These are phyloP conservation scores for Lamprologus lemairii DNA, from an alignment of 2,113 vertebrate genomes.

Conservation along the genomic window DNA sequence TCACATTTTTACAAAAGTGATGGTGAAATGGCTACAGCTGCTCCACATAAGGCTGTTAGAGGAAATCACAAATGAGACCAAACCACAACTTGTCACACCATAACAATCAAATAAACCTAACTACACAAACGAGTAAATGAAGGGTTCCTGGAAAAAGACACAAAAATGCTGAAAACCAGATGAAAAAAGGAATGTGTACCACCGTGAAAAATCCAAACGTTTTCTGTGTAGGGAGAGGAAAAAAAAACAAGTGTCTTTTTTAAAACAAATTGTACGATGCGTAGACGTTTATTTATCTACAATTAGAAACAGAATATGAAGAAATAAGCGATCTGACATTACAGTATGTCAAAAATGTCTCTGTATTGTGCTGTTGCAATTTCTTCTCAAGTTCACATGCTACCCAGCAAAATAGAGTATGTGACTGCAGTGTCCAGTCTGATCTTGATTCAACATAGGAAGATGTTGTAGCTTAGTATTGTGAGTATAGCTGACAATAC, in stretches of 20 bases:
- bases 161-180: neutral
- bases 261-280: neutral
- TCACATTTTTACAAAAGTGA: neutral
- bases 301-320: neutral
- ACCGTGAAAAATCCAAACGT: neutral
- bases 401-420: neutral
- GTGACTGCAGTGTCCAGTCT: neutral
- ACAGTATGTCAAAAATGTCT: neutral
- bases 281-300: neutral
- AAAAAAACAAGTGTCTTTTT: neutral
- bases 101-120: neutral
- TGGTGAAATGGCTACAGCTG: neutral
- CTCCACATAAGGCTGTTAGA: neutral
- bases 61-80: neutral
- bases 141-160: neutral
- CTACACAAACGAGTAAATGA: neutral
- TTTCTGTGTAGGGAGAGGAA: neutral
- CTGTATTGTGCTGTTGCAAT: neutral
- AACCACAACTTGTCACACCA: constrained; percentile 12
- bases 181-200: neutral
- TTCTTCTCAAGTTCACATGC: neutral
- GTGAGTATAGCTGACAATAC: neutral
- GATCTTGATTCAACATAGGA: neutral
- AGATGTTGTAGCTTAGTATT: neutral
- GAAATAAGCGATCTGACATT: neutral